Base-by-base conservation (phyloP, 2,888 invertebrate species). In the Hypomecis punctinalis region DNA sequence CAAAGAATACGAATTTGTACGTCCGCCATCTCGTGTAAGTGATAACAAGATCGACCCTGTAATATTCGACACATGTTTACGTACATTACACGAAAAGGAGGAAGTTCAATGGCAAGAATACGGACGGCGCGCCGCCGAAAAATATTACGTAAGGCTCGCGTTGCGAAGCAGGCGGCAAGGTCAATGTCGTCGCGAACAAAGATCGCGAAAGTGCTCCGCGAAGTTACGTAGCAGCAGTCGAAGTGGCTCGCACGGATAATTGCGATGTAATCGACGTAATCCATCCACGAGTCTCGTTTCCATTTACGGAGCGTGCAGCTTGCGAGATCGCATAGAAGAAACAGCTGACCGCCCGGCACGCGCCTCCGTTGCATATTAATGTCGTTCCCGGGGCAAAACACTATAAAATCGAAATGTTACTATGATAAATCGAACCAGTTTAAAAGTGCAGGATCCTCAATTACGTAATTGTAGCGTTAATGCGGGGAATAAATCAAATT, bases 231-330 rank as follows among this genome's bases (percentile, higher is more conserved):
- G 79, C 81, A 73, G 80, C 76, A 78, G 79, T 75, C 78, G 76
- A 76, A 77, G 75, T 79, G 76, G 76, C 81, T 79, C 81, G 84
- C 80, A 74, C 84, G 84, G 84, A 89, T 91, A 91, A 91, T 91
- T 90, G 90, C 91, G 84, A 88, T 88, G 90, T 91, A 92, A 93
- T 91, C 89, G 86, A 61, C 85, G 91, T 91, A 92, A 91, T 92
- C 89, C 91, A 88, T 89, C 91, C 88, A 79, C 84, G 73, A 80
- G 85, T 75, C 89, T 80, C 80, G 90, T 90, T 91, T 89, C 91
- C 91, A 83, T 93, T 83, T 89, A 91, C 82, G 92, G 91, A 78
- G 81, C 81, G 82, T 82, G 88, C 92, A 91, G 91, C 92, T 91
- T 90, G 91, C 82, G 80, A 79, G 80, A 79, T 80, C 84, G 80